phyloP scores from a whole-genome alignment of 2,888 invertebrate genomes.

The Lamproptera curius region DNA sequence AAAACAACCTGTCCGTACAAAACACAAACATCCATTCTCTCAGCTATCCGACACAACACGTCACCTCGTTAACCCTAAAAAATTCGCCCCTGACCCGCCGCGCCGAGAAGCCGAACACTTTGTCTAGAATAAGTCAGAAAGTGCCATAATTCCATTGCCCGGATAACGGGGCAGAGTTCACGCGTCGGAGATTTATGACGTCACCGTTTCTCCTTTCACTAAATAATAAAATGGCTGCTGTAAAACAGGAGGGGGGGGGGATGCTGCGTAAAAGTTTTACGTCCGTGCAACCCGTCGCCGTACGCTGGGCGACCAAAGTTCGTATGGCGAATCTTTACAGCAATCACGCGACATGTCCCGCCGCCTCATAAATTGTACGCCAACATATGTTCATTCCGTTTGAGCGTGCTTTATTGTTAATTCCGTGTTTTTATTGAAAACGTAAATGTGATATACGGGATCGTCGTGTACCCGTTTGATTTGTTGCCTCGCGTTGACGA shows the following conservation, averaged over 20 bases:
- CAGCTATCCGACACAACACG: too few relatives aligned
- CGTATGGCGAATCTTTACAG: constrained; percentile 68
- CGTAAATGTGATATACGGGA: not conserved
- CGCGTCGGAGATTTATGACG: constrained; percentile 77
- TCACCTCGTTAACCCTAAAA: too few relatives aligned
- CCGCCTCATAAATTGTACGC: constrained; percentile 57
- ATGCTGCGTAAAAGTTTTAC: constrained; percentile 73
- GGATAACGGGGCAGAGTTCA: constrained; percentile 78
- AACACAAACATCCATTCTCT: too few relatives aligned
- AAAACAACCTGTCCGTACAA: too few relatives aligned
- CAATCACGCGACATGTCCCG: constrained; percentile 67
- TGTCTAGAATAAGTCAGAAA: constrained; percentile 74
- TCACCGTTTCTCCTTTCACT: constrained; percentile 77
- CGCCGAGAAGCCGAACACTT: constrained; percentile 73
- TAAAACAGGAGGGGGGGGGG: constrained; percentile 67
- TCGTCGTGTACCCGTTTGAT: not conserved
- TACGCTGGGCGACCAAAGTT: constrained; percentile 54
- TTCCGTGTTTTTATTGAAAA: not conserved
- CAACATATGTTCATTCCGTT: constrained; percentile 45
- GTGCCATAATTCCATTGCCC: constrained; percentile 76
- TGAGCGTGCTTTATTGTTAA: constrained; percentile 20
- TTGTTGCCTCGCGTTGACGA: not conserved
- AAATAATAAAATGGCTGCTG: constrained; percentile 77
- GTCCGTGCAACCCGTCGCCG: constrained; percentile 73
- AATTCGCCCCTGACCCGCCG: constrained; percentile 67